Conservation (phyloP, 1,140 invertebrate genomes). For the Telenomus remus region DNA sequence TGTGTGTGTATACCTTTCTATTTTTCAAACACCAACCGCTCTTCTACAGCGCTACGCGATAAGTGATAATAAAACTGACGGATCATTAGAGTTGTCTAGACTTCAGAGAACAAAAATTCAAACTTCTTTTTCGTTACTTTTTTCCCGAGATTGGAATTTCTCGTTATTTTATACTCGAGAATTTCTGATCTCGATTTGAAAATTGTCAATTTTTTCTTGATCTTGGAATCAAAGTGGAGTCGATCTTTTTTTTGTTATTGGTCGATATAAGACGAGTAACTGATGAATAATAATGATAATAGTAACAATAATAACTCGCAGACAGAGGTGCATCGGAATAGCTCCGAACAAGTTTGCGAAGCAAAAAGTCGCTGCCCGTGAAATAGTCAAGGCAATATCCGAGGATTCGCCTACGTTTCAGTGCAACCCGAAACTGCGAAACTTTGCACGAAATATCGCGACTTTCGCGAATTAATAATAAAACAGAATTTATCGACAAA, state of each 20-base stretch:
- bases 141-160: too few species aligned
- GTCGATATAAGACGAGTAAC: background rate
- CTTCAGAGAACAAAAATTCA: too few species aligned
- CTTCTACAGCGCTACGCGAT: too few species aligned
- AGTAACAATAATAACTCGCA: constrained; percentile 34
- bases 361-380: constrained; percentile 45
- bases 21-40: too few species aligned
- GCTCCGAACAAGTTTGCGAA: constrained; percentile 24
- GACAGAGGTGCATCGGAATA: constrained; percentile 5
- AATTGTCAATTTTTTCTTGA: background rate
- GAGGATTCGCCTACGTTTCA: constrained; percentile 34
- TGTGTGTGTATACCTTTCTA: too few species aligned
- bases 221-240: background rate
- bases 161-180: too few species aligned
- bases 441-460: constrained; percentile 36
- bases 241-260: too few species aligned
- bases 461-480: constrained; percentile 53
- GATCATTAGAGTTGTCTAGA: too few species aligned
- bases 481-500: constrained; percentile 48
- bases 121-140: too few species aligned
- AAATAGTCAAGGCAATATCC: constrained; percentile 36
- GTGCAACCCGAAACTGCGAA: constrained; percentile 27
- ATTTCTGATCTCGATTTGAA: background rate
- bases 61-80: too few species aligned
- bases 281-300: constrained; percentile 35